A percentile compares a stretch with the other conserved stretches of the same genome.
Conservation (phyloP, 2,113 vertebrate species). For the Murina feae region DNA sequence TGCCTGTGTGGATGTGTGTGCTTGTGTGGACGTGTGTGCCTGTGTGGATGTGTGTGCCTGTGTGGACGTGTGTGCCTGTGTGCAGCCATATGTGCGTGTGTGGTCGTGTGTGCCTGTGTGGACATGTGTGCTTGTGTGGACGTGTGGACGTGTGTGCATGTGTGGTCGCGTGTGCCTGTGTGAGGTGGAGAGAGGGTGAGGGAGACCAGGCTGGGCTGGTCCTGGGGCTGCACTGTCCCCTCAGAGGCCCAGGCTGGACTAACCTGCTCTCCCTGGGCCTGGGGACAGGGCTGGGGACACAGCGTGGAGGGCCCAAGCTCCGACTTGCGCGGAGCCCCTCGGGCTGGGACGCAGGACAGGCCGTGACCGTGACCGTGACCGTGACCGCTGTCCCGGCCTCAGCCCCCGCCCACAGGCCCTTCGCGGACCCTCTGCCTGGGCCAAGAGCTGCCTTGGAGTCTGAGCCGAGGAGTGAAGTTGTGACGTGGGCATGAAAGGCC, state of each 20-base stretch:
- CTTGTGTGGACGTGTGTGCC: too few relatives aligned
- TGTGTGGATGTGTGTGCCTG: too few relatives aligned
- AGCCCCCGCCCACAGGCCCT: accelerated
- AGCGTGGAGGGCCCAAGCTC: accelerated
- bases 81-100: too few relatives aligned
- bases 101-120: too few relatives aligned
- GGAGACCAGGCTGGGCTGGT: too few relatives aligned
- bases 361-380: background rate
- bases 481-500: conserved; percentile 80
- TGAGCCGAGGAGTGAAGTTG: conserved; percentile 64
- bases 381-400: accelerated
- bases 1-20: background rate
- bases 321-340: accelerated
- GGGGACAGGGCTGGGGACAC: accelerated
- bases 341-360: accelerated
- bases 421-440: accelerated
- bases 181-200: background rate
- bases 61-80: too few relatives aligned
- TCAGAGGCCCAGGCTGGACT: accelerated
- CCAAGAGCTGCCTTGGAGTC: accelerated
- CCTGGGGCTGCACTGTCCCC: accelerated
- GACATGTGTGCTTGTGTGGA: too few relatives aligned
- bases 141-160: background rate
- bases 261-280: accelerated
- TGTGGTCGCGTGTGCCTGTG: background rate